Conservation (phyloP, 2,797 vertebrate genomes). For the Poeciliopsis infans region DNA sequence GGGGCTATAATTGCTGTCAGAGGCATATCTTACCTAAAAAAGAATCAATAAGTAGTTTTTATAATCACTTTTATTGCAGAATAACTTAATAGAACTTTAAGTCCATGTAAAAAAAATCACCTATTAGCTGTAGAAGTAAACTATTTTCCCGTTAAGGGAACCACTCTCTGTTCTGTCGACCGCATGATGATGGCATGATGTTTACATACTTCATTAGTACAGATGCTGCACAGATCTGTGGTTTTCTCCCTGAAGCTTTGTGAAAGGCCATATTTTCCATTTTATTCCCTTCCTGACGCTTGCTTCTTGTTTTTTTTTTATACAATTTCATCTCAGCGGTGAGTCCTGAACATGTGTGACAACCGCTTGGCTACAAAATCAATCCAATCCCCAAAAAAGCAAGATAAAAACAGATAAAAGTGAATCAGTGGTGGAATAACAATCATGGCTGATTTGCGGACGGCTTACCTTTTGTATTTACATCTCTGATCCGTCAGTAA, state of each 20-base stretch:
- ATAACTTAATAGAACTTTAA: too few relatives aligned
- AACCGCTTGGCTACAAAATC: constrained; percentile 18
- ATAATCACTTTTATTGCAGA: too few relatives aligned
- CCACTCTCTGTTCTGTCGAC: background rate
- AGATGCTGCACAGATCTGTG: background rate
- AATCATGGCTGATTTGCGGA: constrained; percentile 35
- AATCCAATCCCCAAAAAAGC: constrained; percentile 21
- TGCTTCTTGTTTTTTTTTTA: constrained; percentile 1
- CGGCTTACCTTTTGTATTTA: constrained; percentile 43
- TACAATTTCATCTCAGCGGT: background rate
- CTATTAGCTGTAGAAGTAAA: background rate
- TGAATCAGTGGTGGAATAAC: constrained; percentile 36
- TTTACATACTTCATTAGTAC: background rate
- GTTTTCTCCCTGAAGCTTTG: background rate
- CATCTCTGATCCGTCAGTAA: constrained; percentile 59
- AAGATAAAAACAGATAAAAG: constrained; percentile 26
- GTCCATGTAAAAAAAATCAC: background rate
- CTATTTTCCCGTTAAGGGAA: too few relatives aligned
- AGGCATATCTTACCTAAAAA: too few relatives aligned
- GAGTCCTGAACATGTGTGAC: background rate
- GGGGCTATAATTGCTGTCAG: too few relatives aligned
- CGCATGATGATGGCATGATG: background rate
- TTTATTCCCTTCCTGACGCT: background rate
- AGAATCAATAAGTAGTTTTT: too few relatives aligned
- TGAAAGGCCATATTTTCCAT: background rate